These are phyloP conservation scores for Ormyrus nitidulus DNA, from an alignment of 2,888 invertebrate genomes.

Conservation along the genomic window DNA sequence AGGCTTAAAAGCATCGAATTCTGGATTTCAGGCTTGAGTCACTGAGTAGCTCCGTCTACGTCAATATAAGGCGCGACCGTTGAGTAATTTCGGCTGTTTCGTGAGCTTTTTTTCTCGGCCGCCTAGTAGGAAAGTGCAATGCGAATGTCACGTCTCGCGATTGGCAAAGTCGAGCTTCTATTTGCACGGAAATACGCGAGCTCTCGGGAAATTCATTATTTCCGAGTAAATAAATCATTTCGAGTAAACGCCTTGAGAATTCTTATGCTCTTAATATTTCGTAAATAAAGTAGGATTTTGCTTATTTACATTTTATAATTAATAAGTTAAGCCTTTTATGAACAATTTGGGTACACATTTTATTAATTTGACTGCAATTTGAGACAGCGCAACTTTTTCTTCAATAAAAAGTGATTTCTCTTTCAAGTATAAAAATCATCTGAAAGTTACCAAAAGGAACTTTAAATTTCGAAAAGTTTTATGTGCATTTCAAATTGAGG, in stretches of 20 bases:
- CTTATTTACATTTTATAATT: too few relatives aligned
- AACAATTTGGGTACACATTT: too few relatives aligned
- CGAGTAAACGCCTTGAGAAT: neutral
- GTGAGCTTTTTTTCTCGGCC: constrained; percentile 27
- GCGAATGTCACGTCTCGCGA: constrained; percentile 12
- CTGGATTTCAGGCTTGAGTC: constrained; percentile 23
- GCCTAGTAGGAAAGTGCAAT: neutral
- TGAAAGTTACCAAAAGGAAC: too few relatives aligned
- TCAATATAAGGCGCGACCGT: constrained; percentile 34
- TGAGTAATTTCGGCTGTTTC: neutral
- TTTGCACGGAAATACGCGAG: neutral
- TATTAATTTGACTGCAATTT: too few relatives aligned
- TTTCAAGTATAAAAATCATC: too few relatives aligned
- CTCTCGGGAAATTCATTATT: neutral
- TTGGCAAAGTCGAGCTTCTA: constrained; percentile 31
- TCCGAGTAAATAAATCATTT: constrained; percentile 9
- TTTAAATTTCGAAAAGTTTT: too few relatives aligned
- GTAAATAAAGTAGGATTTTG: too few relatives aligned
- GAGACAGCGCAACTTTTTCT: too few relatives aligned
- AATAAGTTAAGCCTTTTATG: too few relatives aligned
- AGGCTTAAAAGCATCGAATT: neutral
- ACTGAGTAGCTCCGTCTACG: neutral
- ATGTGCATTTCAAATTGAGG: too few relatives aligned
- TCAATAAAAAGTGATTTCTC: too few relatives aligned
- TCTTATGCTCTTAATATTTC: too few relatives aligned